phyloP scores from a whole-genome alignment of 2,797 vertebrate species.

The Corythornis leucogaster region DNA sequence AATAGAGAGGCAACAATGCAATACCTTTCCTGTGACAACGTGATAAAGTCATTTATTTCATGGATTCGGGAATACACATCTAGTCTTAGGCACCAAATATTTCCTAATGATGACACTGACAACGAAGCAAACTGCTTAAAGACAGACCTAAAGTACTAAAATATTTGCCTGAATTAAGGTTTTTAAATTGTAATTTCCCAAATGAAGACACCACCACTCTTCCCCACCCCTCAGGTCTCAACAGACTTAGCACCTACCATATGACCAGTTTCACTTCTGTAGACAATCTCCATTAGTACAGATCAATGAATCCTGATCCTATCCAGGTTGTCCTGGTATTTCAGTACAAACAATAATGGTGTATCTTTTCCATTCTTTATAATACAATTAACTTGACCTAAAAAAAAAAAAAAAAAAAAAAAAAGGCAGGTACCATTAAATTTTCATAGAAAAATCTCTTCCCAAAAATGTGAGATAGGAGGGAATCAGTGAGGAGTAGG shows the following conservation, averaged over 20 bases:
- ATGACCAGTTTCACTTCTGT: neutral
- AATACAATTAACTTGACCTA: neutral
- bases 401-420: neutral
- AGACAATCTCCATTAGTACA: neutral
- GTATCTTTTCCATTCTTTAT: neutral
- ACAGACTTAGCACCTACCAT: neutral
- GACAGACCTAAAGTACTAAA: neutral
- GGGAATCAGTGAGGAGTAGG: neutral
- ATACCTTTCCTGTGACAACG: neutral
- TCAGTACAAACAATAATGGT: neutral
- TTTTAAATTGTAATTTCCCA: neutral
- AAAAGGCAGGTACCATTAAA: neutral
- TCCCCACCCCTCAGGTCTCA: neutral
- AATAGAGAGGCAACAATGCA: neutral
- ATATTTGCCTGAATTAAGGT: neutral
- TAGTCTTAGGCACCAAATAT: neutral
- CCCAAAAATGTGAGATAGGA: neutral
- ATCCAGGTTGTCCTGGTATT: neutral
- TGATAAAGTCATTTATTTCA: neutral
- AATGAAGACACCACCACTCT: neutral
- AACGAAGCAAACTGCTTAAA: neutral
- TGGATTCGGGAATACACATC: neutral
- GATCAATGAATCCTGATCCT: neutral
- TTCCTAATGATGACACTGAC: neutral
- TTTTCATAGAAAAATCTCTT: neutral